Evolutionary conservation across 1,140 invertebrate species (phyloP), one percentile per base, ranked within the genome.

Genomic region (Papilio xuthus): DNA sequence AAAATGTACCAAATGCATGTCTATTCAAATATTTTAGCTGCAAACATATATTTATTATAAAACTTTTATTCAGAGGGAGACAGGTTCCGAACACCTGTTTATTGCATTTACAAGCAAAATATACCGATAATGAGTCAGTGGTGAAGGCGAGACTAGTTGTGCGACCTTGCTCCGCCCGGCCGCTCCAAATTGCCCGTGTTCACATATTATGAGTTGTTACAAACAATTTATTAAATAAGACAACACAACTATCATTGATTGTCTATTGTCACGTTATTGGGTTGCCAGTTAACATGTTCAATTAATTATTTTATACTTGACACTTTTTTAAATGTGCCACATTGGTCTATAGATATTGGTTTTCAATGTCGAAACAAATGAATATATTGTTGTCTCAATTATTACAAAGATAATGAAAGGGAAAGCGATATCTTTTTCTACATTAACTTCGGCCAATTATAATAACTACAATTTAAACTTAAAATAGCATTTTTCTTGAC

Each of bases 171-270:
- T 12, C 41, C 42, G 71, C 20, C 50, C 41, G 69, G 18, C 28
- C 71, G 71, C 37, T 73, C 71, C 41, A 73, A 73, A 73, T 73
- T 28, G 12, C 41, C 71, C 37, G 71, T 73, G 71, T 50, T 73
- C 42, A 73, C 71, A 73, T 47, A 20, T 47, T 23, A 42, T 10
- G 42, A 18, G 47, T 20, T 2, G 56, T 10, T 63, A n/a, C 4
- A 23, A 73, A 44, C 70, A 20, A 71, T 71, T 28, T 44, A 73
- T 73, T 73, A 73, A 44, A 50, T 72, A 72, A 44, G 42, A 73
- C 71, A 72, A 71, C 37, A 42, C 69, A 3, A 20, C 4, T 71
- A 23, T 70, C 15, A 47, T 71, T 71, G 69, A 71, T 41, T 41
- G 69, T 42, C 37, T 37, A 71, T 71, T 71, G 69, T 70, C 15